Evolutionary conservation across 1,140 invertebrate species (phyloP).

Genomic region (Achroia grisella): DNA sequence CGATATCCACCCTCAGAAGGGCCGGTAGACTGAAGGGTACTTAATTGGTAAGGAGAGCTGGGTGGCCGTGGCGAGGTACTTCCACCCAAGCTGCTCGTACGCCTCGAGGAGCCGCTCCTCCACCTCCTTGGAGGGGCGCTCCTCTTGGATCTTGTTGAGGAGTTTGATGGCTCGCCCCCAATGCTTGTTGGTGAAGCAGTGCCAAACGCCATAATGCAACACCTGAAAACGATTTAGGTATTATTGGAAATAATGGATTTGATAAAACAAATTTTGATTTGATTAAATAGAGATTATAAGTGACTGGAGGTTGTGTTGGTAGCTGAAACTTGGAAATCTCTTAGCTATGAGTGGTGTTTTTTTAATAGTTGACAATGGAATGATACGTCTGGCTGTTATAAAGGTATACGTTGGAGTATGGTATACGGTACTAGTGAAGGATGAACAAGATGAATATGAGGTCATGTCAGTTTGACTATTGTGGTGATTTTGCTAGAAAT

Average conservation of each 20-base stretch:
- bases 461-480: too few species aligned
- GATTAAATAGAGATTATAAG: too few species aligned
- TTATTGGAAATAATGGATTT: too few species aligned
- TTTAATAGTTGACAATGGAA: too few species aligned
- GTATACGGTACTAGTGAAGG: too few species aligned
- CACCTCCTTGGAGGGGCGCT: constrained; percentile 82
- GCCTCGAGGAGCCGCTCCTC: constrained; percentile 83
- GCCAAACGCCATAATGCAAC: constrained; percentile 85
- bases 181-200: constrained; percentile 83
- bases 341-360: background rate
- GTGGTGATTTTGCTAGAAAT: too few species aligned
- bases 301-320: background rate
- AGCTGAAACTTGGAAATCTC: background rate
- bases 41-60: constrained; percentile 75
- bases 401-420: too few species aligned
- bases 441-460: too few species aligned
- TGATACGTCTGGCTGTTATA: too few species aligned
- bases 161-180: constrained; percentile 88
- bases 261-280: too few species aligned
- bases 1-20: constrained; percentile 71
- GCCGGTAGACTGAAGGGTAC: constrained; percentile 78
- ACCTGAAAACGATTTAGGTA: constrained; percentile 73
- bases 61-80: constrained; percentile 76
- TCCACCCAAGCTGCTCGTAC: constrained; percentile 80
- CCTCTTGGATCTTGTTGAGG: constrained; percentile 84